These are phyloP conservation scores for Synanthedon vespiformis DNA, from an alignment of 2,888 invertebrate species.

Conservation along the genomic window DNA sequence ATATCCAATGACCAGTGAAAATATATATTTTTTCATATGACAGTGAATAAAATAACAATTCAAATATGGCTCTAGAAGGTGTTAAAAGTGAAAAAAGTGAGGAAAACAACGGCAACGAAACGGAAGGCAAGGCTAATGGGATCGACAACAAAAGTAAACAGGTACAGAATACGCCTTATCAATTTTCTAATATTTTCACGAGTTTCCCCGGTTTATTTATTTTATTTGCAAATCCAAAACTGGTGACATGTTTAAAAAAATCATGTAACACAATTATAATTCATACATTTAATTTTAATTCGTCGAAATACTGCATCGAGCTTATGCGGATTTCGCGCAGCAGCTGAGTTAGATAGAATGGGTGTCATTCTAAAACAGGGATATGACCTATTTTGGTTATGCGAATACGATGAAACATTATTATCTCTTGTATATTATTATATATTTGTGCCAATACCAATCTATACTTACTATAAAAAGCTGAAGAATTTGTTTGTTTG, in stretches of 20 bases:
- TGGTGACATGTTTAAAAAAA: too few relatives aligned
- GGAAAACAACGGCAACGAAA: conserved; percentile 63
- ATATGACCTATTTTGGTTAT: conserved; percentile 60
- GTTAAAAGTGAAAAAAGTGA: conserved; percentile 68
- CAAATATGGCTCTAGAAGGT: conserved; percentile 67
- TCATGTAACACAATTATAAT: too few relatives aligned
- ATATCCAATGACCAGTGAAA: conserved; percentile 42
- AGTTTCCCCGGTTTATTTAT: not conserved
- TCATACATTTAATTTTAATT: not conserved
- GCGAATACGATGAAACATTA: conserved; percentile 12
- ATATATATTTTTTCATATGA: conserved; percentile 49
- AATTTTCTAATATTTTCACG: conserved; percentile 16
- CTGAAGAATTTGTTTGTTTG: too few relatives aligned
- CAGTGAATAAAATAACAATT: conserved; percentile 56
- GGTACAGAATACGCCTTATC: conserved; percentile 27
- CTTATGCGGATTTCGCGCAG: conserved; percentile 38
- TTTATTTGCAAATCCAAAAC: not conserved
- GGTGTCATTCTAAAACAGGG: conserved; percentile 43
- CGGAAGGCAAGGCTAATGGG: conserved; percentile 67
- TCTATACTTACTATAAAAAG: too few relatives aligned
- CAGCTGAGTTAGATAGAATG: conserved; percentile 19
- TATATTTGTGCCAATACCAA: conserved; percentile 11
- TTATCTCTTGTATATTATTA: conserved; percentile 8
- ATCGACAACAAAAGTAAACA: conserved; percentile 73
- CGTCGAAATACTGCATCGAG: conserved; percentile 15